A percentile compares a stretch with the other conserved stretches of the same genome.
Evolutionary conservation across 2,113 vertebrate genomes (phyloP).

Genomic region (Galemys pyrenaicus): DNA sequence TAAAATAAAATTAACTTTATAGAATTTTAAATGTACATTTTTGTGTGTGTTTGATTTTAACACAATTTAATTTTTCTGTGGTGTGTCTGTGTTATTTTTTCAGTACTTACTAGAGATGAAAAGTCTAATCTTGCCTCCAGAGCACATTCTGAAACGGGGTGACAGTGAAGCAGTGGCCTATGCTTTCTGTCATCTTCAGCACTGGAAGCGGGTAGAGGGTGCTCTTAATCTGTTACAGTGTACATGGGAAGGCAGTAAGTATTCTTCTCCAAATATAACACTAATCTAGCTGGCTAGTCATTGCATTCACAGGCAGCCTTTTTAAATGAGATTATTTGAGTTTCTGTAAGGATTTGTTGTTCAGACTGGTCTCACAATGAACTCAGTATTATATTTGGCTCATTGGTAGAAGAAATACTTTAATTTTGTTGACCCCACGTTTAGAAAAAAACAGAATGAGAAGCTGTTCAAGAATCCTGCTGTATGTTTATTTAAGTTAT

Average conservation of each 20-base stretch:
- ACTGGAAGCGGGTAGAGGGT: conserved; percentile 99
- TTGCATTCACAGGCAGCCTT: conserved; percentile 27
- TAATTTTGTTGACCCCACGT: conserved; percentile 66
- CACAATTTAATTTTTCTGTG: conserved; percentile 56
- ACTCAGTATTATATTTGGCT: conserved; percentile 53
- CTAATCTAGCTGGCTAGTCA: neutral
- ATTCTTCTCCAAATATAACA: conserved; percentile 45
- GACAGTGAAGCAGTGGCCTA: conserved; percentile 99
- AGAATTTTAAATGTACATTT: conserved; percentile 38
- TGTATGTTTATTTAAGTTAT: conserved; percentile 44
- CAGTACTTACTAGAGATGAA: conserved; percentile 99
- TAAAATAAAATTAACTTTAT: conserved; percentile 42
- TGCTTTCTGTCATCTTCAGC: conserved; percentile 98
- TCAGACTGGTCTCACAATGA: conserved; percentile 64
- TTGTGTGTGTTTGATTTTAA: conserved; percentile 46
- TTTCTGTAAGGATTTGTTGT: conserved; percentile 53
- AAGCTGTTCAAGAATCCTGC: conserved; percentile 29
- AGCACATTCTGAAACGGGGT: conserved; percentile 98
- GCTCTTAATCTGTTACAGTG: conserved; percentile 97
- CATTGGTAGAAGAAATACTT: conserved; percentile 65
- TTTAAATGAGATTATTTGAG: conserved; percentile 68
- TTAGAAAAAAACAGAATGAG: conserved; percentile 59
- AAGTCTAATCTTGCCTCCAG: conserved; percentile 98
- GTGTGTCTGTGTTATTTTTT: conserved; percentile 65
- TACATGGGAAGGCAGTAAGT: conserved; percentile 99